These are phyloP conservation scores for Alosa alosa DNA, from an alignment of 2,113 vertebrate species.

Conservation along the genomic window DNA sequence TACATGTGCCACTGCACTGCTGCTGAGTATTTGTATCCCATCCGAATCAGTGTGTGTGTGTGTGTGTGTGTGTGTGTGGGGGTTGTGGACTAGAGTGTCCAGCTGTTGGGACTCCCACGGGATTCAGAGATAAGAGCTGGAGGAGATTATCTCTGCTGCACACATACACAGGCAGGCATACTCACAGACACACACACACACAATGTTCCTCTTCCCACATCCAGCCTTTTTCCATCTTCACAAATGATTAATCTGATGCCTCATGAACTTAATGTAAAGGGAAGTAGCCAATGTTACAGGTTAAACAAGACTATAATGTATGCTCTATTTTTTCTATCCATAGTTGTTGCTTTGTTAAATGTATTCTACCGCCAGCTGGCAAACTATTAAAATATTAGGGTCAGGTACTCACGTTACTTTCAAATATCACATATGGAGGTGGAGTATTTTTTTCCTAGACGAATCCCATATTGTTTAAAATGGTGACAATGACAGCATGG, in stretches of 20 bases:
- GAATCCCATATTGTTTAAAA: neutral
- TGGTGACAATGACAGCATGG: neutral
- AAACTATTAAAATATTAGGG: no score
- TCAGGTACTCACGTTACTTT: no score
- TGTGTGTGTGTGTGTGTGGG: neutral
- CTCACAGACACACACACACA: neutral
- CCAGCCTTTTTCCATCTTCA: neutral
- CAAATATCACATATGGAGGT: neutral
- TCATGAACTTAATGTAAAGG: neutral
- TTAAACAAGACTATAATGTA: no score
- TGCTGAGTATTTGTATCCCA: neutral
- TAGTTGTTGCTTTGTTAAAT: no score
- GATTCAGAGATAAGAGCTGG: neutral
- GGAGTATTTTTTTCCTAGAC: no score
- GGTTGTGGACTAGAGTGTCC: constrained; percentile 16
- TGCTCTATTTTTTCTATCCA: no score
- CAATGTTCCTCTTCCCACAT: neutral
- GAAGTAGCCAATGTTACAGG: no score
- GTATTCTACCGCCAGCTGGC: no score
- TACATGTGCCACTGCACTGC: neutral
- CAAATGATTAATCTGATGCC: neutral
- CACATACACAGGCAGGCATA: neutral
- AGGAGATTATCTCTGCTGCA: constrained; percentile 26
- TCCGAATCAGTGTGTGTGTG: neutral
- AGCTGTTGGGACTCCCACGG: constrained; percentile 21